Evolutionary conservation across 2,888 invertebrate species (phyloP).

Genomic region (Apodemia duryi): DNA sequence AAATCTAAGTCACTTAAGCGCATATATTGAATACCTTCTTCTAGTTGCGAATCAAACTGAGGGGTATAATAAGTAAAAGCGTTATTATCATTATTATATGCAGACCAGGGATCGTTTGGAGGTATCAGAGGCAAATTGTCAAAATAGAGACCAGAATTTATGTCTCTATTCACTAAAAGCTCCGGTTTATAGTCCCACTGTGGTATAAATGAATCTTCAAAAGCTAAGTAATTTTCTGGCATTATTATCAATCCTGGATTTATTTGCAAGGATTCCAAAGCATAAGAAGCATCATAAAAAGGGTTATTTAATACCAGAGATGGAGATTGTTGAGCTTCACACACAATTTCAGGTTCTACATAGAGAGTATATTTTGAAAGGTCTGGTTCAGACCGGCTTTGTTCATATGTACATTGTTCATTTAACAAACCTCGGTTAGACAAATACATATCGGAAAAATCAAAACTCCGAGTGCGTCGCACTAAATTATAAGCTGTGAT

Average conservation of each 20-base stretch:
- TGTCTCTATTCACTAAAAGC: slow-evolving; percentile 47
- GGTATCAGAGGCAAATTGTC: slow-evolving; percentile 63
- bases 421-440: slow-evolving; percentile 43
- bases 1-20: slow-evolving; percentile 68
- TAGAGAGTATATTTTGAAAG: slow-evolving; percentile 65
- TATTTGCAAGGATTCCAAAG: slow-evolving; percentile 51
- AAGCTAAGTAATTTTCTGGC: slow-evolving; percentile 74
- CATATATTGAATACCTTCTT: slow-evolving; percentile 60
- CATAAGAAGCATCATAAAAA: slow-evolving; percentile 69
- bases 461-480: slow-evolving; percentile 69
- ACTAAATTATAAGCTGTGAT: slow-evolving; percentile 48
- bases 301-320: slow-evolving; percentile 72
- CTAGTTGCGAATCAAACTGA: slow-evolving; percentile 52
- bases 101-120: slow-evolving; percentile 68
- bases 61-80: slow-evolving; percentile 61
- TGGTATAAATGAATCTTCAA: slow-evolving; percentile 74
- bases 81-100: slow-evolving; percentile 54
- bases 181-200: slow-evolving; percentile 67
- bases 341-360: slow-evolving; percentile 62
- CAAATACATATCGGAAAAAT: slow-evolving; percentile 60
- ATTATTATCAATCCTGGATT: slow-evolving; percentile 58
- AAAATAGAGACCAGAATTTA: slow-evolving; percentile 56
- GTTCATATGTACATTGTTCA: slow-evolving; percentile 45
- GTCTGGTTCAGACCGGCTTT: slow-evolving; percentile 67
- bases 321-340: slow-evolving; percentile 50